phyloP scores from a whole-genome alignment of 92 coral and sea anemone genomes.

The Epizoanthus rinbou region DNA sequence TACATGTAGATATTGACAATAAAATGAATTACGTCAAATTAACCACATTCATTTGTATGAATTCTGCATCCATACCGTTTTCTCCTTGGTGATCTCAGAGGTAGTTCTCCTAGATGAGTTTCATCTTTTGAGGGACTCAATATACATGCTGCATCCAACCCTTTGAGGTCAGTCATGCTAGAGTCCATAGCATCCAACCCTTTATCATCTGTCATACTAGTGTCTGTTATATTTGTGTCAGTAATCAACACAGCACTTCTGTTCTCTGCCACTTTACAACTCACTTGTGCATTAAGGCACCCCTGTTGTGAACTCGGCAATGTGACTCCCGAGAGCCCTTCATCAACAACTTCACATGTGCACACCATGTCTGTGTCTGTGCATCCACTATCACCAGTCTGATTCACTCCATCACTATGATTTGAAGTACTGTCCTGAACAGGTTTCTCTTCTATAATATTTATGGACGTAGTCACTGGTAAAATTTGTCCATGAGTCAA shows the following conservation, averaged over 20 bases:
- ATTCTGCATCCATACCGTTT: slow-evolving; percentile 54
- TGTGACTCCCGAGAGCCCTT: background rate
- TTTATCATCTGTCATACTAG: too few relatives aligned
- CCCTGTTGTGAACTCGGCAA: background rate
- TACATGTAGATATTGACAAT: too few relatives aligned
- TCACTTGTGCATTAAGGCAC: background rate
- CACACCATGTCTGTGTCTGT: background rate
- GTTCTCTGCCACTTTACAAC: background rate
- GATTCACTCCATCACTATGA: background rate
- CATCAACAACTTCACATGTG: slow-evolving; percentile 12
- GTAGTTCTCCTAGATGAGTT: slow-evolving; percentile 31
- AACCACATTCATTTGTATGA: background rate
- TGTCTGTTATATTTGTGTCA: background rate
- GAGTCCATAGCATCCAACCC: background rate
- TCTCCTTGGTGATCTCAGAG: slow-evolving; percentile 69
- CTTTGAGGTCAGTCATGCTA: background rate
- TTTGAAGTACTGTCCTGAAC: background rate
- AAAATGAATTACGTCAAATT: too few relatives aligned
- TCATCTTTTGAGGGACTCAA: slow-evolving; percentile 15
- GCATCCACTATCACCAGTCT: too few relatives aligned
- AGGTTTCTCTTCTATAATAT: background rate
- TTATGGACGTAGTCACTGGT: background rate
- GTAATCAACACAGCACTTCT: background rate
- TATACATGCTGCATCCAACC: background rate
- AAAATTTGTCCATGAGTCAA: background rate